Evolutionary conservation across 1,140 invertebrate species (phyloP).

Genomic region (Thalassaphorura encarpata): DNA sequence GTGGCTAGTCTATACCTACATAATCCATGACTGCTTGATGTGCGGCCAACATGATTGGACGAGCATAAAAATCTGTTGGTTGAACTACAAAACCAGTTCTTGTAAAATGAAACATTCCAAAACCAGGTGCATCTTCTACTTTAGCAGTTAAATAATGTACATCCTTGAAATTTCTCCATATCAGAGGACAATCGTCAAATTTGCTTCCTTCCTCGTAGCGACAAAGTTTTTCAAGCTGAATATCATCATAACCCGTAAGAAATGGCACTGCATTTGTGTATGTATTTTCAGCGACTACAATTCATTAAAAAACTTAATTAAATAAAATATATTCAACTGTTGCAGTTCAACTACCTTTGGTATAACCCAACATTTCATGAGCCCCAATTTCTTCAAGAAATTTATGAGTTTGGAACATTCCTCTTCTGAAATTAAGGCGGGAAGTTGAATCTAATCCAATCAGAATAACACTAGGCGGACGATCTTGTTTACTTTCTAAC

Average conservation of each 20-base stretch:
- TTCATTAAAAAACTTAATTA: neutral
- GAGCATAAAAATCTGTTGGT: conserved; percentile 72
- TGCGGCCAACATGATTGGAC: conserved; percentile 52
- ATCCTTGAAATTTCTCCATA: conserved; percentile 38
- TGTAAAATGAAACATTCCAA: conserved; percentile 52
- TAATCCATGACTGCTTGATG: neutral
- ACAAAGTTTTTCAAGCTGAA: neutral
- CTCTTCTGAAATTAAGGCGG: conserved; percentile 67
- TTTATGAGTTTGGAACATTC: conserved; percentile 59
- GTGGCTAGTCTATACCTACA: neutral
- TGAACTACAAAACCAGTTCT: conserved; percentile 64
- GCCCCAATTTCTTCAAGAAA: conserved; percentile 42
- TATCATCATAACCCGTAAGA: conserved; percentile 10
- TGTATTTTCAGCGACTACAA: conserved; percentile 35
- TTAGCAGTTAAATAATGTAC: conserved; percentile 37
- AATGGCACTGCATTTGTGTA: conserved; percentile 37
- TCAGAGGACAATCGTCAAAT: conserved; percentile 36
- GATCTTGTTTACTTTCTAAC: neutral
- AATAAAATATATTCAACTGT: neutral
- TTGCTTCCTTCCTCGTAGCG: neutral
- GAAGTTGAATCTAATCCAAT: conserved; percentile 81
- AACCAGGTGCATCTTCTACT: conserved; percentile 38
- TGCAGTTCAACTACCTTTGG: conserved; percentile 27
- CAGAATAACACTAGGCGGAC: conserved; percentile 15
- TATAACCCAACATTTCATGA: conserved; percentile 27